Evolutionary conservation across 53 echinoderm and acorn worm genomes (phyloP), one percentile per base, ranked within the genome.

Genomic region (Luidia sarsii): DNA sequence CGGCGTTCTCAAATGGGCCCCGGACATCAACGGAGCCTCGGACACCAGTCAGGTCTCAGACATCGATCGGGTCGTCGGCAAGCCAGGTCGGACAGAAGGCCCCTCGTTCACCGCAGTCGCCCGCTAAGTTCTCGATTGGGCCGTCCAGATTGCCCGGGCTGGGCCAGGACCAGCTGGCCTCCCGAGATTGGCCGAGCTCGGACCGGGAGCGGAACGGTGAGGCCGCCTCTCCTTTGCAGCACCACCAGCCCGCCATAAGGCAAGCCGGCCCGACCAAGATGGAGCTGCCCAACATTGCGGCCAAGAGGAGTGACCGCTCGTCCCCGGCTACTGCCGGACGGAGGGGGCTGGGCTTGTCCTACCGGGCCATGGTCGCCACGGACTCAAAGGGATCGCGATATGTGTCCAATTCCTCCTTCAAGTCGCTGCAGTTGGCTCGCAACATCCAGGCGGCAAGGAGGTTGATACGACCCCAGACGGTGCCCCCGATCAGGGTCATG

Each of bases 371-470:
- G 49, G 22, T 30, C 31, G 50, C 51, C 31, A 29, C 48, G 1
- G 30, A 20, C 49, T 24, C 15, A 3, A 68, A 45, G 18, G 68
- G 68, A 3, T 49, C 70, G 8, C 18, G 70, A n/a, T 30, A 70
- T 30, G 70, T 70, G 8, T 70, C 70, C 19, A 70, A 70, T 50
- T 50, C 70, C 18, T 70, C 51, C 4, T 70, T 70, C 22, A 49
- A 50, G 29, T 23, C 70, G 25, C 10, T 32, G 14, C 70, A 70
- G 18, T 50, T 70, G 70, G 70, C 70, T 20, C 33, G 18, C 13
- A 32, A 70, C 1, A 70, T 70, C 31, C 70, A 70, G 10, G 33
- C 70, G 1, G 49, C 70, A 24, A 50, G 48, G 50, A 70, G 50
- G 51, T 48, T 70, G 2, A 49, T 70, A 0, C 16, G 51, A 39